phyloP scores from a whole-genome alignment of 2,888 invertebrate genomes.

The Andricus curvator region DNA sequence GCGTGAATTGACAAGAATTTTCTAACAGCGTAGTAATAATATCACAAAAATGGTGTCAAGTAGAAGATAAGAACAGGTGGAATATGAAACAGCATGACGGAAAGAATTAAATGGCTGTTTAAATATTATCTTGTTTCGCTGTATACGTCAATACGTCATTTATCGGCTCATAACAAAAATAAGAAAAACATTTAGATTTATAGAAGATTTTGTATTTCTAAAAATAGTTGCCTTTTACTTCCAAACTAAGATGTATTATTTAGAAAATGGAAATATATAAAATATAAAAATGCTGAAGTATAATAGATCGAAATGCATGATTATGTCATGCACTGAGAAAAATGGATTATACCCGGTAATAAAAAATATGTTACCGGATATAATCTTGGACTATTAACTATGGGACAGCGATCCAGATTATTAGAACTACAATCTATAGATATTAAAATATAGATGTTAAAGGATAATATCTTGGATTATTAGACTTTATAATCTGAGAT shows the following conservation, averaged over 20 bases:
- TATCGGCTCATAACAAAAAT: neutral
- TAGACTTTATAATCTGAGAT: too few relatives aligned
- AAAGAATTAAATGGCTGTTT: neutral
- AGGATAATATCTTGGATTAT: too few relatives aligned
- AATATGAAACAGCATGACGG: neutral
- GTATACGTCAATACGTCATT: neutral
- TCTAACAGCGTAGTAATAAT: neutral
- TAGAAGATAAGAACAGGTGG: neutral
- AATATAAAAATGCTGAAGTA: neutral
- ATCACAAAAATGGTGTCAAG: neutral
- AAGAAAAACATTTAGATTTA: neutral
- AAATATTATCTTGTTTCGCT: neutral
- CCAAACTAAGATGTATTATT: neutral
- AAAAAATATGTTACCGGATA: too few relatives aligned
- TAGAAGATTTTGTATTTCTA: neutral
- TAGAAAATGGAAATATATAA: neutral
- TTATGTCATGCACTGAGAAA: too few relatives aligned
- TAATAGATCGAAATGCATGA: neutral
- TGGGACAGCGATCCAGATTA: too few relatives aligned
- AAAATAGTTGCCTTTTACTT: neutral
- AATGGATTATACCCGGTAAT: too few relatives aligned
- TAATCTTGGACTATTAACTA: too few relatives aligned
- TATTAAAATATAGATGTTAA: too few relatives aligned
- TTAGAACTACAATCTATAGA: too few relatives aligned
- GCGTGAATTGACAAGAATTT: too few relatives aligned